These are phyloP conservation scores for Microctenopoma stevenorrisi DNA, from an alignment of 2,797 vertebrate species.

Conservation along the genomic window DNA sequence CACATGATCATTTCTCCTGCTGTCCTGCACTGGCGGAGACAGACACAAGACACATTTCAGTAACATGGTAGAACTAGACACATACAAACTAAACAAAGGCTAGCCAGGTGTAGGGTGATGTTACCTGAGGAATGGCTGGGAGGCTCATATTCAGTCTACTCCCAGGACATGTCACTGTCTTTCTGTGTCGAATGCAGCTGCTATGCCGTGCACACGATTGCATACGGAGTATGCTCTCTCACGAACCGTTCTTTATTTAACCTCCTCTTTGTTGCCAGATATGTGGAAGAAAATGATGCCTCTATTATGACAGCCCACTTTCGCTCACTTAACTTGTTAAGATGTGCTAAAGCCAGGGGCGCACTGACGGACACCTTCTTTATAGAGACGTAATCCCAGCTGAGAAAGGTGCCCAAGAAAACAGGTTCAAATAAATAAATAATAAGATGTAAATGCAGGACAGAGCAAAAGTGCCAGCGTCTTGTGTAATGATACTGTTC, in stretches of 20 bases:
- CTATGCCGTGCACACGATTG: conserved; percentile 18
- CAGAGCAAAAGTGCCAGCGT: conserved; percentile 28
- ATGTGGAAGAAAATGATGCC: conserved; percentile 42
- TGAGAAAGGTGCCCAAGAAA: neutral
- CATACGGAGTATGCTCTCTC: conserved; percentile 21
- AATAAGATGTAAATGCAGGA: neutral
- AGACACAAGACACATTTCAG: conserved; percentile 62
- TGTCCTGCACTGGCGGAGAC: conserved; percentile 41
- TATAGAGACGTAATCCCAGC: conserved; percentile 40
- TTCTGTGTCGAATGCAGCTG: conserved; percentile 51
- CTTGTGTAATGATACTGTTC: conserved; percentile 43
- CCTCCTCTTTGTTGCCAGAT: conserved; percentile 31
- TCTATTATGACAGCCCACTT: conserved; percentile 46
- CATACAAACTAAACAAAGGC: conserved; percentile 62
- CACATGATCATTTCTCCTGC: conserved; percentile 40
- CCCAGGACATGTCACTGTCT: conserved; percentile 64
- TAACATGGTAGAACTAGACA: conserved; percentile 50
- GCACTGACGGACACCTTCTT: conserved; percentile 46
- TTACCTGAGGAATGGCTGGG: conserved; percentile 73
- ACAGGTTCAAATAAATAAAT: neutral
- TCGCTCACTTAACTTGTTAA: conserved; percentile 57
- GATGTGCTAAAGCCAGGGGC: conserved; percentile 44
- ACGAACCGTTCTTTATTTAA: conserved; percentile 49
- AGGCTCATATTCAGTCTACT: conserved; percentile 55
- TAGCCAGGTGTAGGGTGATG: conserved; percentile 57